These are phyloP conservation scores for Plodia interpunctella DNA, from an alignment of 1,140 invertebrate species.

Conservation along the genomic window DNA sequence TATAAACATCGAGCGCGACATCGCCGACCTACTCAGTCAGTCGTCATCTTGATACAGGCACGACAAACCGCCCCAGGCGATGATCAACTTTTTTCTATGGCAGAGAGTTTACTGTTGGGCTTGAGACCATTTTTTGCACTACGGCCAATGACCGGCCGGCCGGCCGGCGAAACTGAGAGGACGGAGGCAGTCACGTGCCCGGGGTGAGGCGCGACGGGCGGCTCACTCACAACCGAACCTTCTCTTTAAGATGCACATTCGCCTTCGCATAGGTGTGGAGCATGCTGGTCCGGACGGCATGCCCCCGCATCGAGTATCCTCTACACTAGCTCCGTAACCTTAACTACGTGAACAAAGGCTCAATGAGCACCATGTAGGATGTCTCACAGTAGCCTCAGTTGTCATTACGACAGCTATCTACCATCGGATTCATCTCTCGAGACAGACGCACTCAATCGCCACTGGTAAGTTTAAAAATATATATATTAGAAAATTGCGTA, in stretches of 20 bases:
- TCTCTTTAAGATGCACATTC: slow-evolving; percentile 73
- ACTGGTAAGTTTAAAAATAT: slow-evolving; percentile 55
- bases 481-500: slow-evolving; percentile 6
- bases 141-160: slow-evolving; percentile 65
- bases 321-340: slow-evolving; percentile 37
- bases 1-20: slow-evolving; percentile 34
- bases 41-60: slow-evolving; percentile 26
- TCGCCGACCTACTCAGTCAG: slow-evolving; percentile 34
- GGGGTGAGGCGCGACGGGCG: slow-evolving; percentile 72
- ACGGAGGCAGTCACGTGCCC: slow-evolving; percentile 69
- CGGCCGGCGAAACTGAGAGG: slow-evolving; percentile 58
- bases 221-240: slow-evolving; percentile 57
- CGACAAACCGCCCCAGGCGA: slow-evolving; percentile 35
- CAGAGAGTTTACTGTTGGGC: slow-evolving; percentile 41
- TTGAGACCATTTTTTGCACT: slow-evolving; percentile 52
- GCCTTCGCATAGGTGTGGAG: slow-evolving; percentile 63
- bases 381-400: slow-evolving; percentile 72
- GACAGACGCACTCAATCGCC: slow-evolving; percentile 68
- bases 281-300: slow-evolving; percentile 59
- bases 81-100: slow-evolving; percentile 41
- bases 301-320: slow-evolving; percentile 45
- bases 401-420: slow-evolving; percentile 70
- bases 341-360: slow-evolving; percentile 46
- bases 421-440: slow-evolving; percentile 69
- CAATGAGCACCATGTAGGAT: slow-evolving; percentile 69